A percentile compares a stretch with the other conserved stretches of the same genome.
phyloP scores from a whole-genome alignment of 2,888 invertebrate genomes.

The Caenorhabditis plicata region DNA sequence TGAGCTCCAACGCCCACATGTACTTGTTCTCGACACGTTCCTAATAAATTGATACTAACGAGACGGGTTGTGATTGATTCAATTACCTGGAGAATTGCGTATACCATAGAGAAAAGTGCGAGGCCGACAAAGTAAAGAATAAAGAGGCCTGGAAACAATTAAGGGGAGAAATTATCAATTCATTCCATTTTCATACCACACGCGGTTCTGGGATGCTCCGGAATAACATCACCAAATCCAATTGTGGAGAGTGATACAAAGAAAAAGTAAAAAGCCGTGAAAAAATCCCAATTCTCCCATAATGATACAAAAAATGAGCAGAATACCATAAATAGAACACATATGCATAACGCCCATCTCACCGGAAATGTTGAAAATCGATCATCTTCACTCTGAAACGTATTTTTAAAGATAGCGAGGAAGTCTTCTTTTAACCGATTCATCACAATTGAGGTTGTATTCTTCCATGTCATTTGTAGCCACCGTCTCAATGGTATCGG shows the following conservation, averaged over 20 bases:
- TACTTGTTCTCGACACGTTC: slow-evolving; percentile 54
- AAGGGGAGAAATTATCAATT: slow-evolving; percentile 1
- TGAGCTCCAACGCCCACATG: slow-evolving; percentile 57
- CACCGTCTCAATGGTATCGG: slow-evolving; percentile 30
- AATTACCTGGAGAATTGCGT: slow-evolving; percentile 51
- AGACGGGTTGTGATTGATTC: slow-evolving; percentile 1
- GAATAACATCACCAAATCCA: slow-evolving; percentile 61
- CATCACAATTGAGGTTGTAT: not conserved
- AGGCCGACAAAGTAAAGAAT: slow-evolving; percentile 58
- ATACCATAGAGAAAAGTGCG: slow-evolving; percentile 58
- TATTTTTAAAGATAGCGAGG: not conserved
- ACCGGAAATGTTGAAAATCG: slow-evolving; percentile 33
- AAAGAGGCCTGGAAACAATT: slow-evolving; percentile 47
- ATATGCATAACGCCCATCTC: slow-evolving; percentile 33
- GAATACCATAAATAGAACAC: slow-evolving; percentile 51
- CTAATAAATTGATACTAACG: slow-evolving; percentile 11
- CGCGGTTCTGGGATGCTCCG: slow-evolving; percentile 55
- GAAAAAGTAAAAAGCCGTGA: slow-evolving; percentile 60
- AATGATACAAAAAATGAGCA: slow-evolving; percentile 54
- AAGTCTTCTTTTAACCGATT: slow-evolving; percentile 11
- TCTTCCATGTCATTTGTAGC: slow-evolving; percentile 23
- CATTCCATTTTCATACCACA: slow-evolving; percentile 32
- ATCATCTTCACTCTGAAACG: slow-evolving; percentile 29
- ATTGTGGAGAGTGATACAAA: slow-evolving; percentile 61
- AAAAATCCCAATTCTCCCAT: slow-evolving; percentile 61